Conservation (phyloP, 2,797 vertebrate species). For the Hyperoplus lanceolatus region DNA sequence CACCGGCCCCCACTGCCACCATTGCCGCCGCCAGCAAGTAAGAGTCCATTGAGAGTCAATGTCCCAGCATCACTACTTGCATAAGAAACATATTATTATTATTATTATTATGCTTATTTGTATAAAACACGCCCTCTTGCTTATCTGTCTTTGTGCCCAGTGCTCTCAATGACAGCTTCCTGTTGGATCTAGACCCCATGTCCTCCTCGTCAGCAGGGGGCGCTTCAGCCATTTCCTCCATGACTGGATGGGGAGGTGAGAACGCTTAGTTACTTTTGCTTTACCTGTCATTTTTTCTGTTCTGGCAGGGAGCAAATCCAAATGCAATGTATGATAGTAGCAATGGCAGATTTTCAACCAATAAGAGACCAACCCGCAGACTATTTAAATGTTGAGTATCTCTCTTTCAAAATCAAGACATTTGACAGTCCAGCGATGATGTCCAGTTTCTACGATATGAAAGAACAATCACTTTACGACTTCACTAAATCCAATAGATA, state of each 20-base stretch:
- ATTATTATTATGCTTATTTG: neutral
- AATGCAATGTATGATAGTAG: no score
- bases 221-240: constrained; percentile 80
- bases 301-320: no score
- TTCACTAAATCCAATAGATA: no score
- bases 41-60: constrained; percentile 32
- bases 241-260: constrained; percentile 95
- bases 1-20: constrained; percentile 37
- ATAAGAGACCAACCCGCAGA: no score
- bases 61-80: neutral
- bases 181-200: constrained; percentile 82
- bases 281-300: neutral
- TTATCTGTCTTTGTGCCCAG: constrained; percentile 47
- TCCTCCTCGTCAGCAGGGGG: constrained; percentile 77
- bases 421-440: no score
- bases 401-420: no score
- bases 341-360: no score
- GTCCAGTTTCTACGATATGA: no score
- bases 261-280: neutral
- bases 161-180: constrained; percentile 79
- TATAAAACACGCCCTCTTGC: neutral
- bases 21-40: constrained; percentile 65
- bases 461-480: neutral
- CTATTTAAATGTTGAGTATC: no score
- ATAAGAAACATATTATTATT: constrained; percentile 7